Evolutionary conservation across 2,888 invertebrate species (phyloP).

Genomic region (Drosophila pseudotalamancana): DNA sequence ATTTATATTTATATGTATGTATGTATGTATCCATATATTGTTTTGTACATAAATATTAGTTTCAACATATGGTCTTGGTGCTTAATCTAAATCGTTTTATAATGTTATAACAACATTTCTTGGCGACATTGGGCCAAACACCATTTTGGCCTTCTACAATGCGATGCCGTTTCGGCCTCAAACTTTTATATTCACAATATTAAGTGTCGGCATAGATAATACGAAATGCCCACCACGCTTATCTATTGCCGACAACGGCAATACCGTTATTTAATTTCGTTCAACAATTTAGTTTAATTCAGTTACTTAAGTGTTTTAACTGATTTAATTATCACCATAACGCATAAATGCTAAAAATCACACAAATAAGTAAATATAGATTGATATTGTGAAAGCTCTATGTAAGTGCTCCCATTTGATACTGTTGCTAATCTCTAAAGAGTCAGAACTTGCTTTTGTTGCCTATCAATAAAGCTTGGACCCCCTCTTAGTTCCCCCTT

Average conservation of each 20-base stretch:
- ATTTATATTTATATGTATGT: background rate
- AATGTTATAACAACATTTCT: conserved; percentile 30
- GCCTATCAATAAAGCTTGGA: conserved; percentile 52
- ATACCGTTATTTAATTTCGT: conserved; percentile 8
- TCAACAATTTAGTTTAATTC: conserved; percentile 1
- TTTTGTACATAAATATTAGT: background rate
- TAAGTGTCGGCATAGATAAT: conserved; percentile 22
- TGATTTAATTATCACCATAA: conserved; percentile 44
- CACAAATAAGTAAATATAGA: conserved; percentile 4
- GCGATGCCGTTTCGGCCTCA: conserved; percentile 6
- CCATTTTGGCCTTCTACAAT: conserved; percentile 15
- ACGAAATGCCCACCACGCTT: conserved; percentile 3
- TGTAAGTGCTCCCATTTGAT: conserved; percentile 30
- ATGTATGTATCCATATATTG: background rate
- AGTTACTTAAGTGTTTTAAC: conserved; percentile 7
- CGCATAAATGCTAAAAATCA: conserved; percentile 45
- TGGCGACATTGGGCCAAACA: conserved; percentile 16
- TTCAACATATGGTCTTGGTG: background rate
- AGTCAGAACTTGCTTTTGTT: conserved; percentile 1
- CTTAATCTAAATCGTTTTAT: conserved; percentile 57
- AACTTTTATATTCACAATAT: conserved; percentile 38
- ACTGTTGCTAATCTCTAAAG: conserved; percentile 37
- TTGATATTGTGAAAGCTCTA: background rate
- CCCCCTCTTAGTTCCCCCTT: background rate
- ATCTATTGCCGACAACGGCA: conserved; percentile 13